phyloP scores from a whole-genome alignment of 2,797 vertebrate species.

The Molothrus aeneus region DNA sequence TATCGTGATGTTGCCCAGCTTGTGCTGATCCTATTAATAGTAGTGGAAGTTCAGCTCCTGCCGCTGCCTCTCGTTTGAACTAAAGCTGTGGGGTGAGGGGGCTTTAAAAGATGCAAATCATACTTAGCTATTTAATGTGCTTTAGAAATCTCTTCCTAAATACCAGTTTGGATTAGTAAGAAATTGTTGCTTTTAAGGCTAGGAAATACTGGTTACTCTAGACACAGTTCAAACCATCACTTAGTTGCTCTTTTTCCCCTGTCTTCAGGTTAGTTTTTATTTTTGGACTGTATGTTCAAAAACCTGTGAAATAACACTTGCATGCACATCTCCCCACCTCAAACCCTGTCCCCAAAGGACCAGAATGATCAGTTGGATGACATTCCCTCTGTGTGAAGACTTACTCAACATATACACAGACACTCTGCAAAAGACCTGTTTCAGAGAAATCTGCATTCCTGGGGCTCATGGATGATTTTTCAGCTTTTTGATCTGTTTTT shows the following conservation, averaged over 20 bases:
- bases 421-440: neutral
- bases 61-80: neutral
- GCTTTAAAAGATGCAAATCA: neutral
- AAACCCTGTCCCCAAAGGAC: neutral
- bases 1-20: neutral
- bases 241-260: neutral
- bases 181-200: neutral
- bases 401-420: accelerated
- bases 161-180: neutral
- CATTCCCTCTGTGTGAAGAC: neutral
- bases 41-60: neutral
- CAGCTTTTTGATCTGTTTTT: neutral
- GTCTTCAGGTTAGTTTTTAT: neutral
- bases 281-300: neutral
- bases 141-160: neutral
- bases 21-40: neutral
- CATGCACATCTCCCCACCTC: neutral
- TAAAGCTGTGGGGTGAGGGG: neutral
- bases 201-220: neutral
- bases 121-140: neutral
- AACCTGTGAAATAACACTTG: neutral
- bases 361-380: neutral
- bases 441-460: neutral
- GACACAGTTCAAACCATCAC: neutral
- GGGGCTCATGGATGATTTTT: neutral